phyloP scores from a whole-genome alignment of 2,888 invertebrate species.

The Spisula subtruncata region DNA sequence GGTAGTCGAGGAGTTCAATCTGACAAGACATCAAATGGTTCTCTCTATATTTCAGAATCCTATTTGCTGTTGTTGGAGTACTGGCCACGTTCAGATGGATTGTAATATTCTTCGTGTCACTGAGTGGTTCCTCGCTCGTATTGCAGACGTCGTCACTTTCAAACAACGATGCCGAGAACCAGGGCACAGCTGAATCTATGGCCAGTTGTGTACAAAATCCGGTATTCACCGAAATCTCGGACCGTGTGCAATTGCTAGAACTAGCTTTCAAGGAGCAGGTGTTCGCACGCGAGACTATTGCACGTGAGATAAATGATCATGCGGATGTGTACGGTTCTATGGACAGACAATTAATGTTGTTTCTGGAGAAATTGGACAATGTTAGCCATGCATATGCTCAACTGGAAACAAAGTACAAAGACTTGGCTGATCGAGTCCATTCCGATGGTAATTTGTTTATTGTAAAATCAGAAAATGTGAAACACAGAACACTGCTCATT shows the following conservation, averaged over 20 bases:
- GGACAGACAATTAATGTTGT: constrained; percentile 73
- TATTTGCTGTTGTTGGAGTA: constrained; percentile 74
- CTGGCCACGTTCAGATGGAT: constrained; percentile 71
- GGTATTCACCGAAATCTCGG: constrained; percentile 79
- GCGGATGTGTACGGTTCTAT: constrained; percentile 75
- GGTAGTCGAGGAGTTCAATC: too few species aligned
- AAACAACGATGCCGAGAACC: constrained; percentile 1
- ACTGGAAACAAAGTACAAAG: constrained; percentile 66
- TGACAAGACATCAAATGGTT: too few species aligned
- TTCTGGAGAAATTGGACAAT: constrained; percentile 75
- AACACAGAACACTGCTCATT: neutral
- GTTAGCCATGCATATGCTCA: constrained; percentile 69
- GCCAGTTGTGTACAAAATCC: constrained; percentile 67
- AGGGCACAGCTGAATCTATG: constrained; percentile 46
- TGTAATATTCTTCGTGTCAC: constrained; percentile 51
- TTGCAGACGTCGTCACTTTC: constrained; percentile 10
- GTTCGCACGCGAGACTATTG: constrained; percentile 78
- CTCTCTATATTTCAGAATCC: constrained; percentile 65
- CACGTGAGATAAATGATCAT: constrained; percentile 80
- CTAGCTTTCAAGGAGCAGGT: constrained; percentile 84
- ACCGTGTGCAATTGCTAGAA: constrained; percentile 80
- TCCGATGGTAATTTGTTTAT: constrained; percentile 45
- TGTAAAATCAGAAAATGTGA: too few species aligned
- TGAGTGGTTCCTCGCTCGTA: constrained; percentile 24
- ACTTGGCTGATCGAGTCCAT: constrained; percentile 54